These are phyloP conservation scores for Drosophila tsacasi DNA, from an alignment of 1,140 invertebrate genomes.

Conservation along the genomic window DNA sequence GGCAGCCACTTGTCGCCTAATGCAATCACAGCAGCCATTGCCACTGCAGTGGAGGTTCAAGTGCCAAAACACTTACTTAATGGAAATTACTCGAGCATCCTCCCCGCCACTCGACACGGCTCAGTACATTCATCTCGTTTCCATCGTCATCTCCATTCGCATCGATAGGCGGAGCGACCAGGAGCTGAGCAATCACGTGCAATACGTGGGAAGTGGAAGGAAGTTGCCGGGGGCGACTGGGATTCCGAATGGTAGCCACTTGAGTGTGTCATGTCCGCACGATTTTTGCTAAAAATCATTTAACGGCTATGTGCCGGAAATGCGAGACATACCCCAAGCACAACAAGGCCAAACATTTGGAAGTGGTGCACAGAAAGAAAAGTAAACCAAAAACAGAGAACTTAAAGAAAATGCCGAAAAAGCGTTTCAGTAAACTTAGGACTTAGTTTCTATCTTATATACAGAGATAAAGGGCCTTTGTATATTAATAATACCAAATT, in stretches of 20 bases:
- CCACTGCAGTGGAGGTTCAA: constrained; percentile 66
- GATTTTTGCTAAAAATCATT: constrained; percentile 84
- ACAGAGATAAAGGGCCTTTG: neutral
- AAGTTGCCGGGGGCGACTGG: constrained; percentile 3
- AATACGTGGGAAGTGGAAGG: neutral
- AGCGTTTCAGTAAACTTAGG: neutral
- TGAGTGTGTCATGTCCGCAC: constrained; percentile 81
- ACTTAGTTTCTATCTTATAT: neutral
- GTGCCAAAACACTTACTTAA: constrained; percentile 80
- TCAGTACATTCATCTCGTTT: constrained; percentile 36
- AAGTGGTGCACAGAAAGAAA: constrained; percentile 9
- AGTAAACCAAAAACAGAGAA: neutral
- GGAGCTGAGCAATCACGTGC: constrained; percentile 74
- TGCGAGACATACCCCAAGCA: constrained; percentile 55
- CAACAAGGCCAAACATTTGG: constrained; percentile 20
- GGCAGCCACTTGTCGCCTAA: constrained; percentile 52
- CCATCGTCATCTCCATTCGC: constrained; percentile 5
- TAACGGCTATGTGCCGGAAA: constrained; percentile 73
- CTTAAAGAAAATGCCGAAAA: neutral
- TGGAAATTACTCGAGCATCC: constrained; percentile 74
- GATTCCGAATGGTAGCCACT: constrained; percentile 52
- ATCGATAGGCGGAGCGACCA: constrained; percentile 44
- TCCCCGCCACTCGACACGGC: constrained; percentile 50
- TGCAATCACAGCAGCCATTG: constrained; percentile 70
- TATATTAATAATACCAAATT: neutral